A percentile compares a stretch with the other conserved stretches of the same genome.
Conservation (phyloP, 2,888 invertebrate genomes). For the Ctenicera cuprea region DNA sequence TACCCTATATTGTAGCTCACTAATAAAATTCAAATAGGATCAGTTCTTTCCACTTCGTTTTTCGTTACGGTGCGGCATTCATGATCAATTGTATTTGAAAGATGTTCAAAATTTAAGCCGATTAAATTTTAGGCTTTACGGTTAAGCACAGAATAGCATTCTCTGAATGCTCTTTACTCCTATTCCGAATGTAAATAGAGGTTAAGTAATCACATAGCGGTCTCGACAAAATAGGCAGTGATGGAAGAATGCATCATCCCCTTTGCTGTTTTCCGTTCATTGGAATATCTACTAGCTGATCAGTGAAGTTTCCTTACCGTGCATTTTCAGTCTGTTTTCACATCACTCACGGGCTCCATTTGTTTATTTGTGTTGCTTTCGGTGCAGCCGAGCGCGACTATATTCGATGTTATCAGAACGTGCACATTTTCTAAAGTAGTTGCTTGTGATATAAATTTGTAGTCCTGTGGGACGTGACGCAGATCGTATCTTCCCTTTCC, state of each 20-base stretch:
- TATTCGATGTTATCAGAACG: slow-evolving; percentile 33
- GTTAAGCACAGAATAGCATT: neutral
- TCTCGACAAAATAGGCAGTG: slow-evolving; percentile 1
- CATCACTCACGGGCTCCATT: slow-evolving; percentile 12
- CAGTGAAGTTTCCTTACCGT: neutral
- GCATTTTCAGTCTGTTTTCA: slow-evolving; percentile 12
- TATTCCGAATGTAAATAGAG: slow-evolving; percentile 15
- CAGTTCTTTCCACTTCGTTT: too few relatives aligned
- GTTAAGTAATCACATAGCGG: slow-evolving; percentile 8
- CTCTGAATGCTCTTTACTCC: neutral
- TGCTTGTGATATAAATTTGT: slow-evolving; percentile 31
- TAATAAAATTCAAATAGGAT: too few relatives aligned
- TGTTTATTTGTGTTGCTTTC: slow-evolving; percentile 26
- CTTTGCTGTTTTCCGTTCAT: slow-evolving; percentile 26
- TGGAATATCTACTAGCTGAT: slow-evolving; percentile 15
- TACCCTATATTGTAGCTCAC: too few relatives aligned
- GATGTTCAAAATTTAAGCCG: too few relatives aligned
- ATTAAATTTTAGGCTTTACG: too few relatives aligned
- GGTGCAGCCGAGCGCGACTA: slow-evolving; percentile 23
- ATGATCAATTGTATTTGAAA: too few relatives aligned
- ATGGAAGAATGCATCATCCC: slow-evolving; percentile 25
- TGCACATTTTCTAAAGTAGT: slow-evolving; percentile 36
- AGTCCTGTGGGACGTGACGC: slow-evolving; percentile 28
- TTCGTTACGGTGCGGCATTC: too few relatives aligned
- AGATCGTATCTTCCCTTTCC: slow-evolving; percentile 31